Base-by-base conservation (phyloP, 92 coral and sea anemone species). In the Epizoanthus fatuus region DNA sequence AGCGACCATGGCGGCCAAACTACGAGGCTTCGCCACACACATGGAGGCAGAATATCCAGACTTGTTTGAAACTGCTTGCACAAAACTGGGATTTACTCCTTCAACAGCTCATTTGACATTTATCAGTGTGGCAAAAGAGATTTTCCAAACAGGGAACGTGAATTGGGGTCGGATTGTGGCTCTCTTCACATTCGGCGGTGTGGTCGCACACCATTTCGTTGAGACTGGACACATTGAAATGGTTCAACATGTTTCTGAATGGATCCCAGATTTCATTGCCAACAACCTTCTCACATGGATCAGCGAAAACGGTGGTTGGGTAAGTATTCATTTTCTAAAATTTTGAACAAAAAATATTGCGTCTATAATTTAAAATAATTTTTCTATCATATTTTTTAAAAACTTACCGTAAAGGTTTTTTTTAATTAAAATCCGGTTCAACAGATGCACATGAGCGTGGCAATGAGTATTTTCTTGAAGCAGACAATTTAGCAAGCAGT, bases 121-220 rank as follows among this genome's bases (percentile, higher is more conserved):
- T 87, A 87, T 76, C 81, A 92, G 96, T 78, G 98, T 97, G 65
- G 98, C 98, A 25, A 88, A 95, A 79, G 99, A 97, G 91, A 93
- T 97, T 70, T 97, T 97, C 72, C 93, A 92, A 86, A 94, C 92
- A 55, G 99, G 95, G 72, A 77, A 77, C 25, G 91, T 91, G 60
- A 97, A 97, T 81, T 97, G 99, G 99, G 99, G 99, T 60, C 85
- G 99, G 40, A 94, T 97, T 67, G 99, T 97, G 69, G 96, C 99
- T 73, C 84, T 97, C 87, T 95, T 93, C 83, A 95, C 98, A 35
- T 97, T 97, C 80, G 93, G 97, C 9, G 99, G 99, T 45, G 99
- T 95, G 42, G 96, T 97, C 57, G 99, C 97, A 54, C 98, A 97
- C 73, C 97, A 97, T 83, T 97, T 95, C 88, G 93, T 97, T n/a